phyloP scores from a whole-genome alignment of 2,888 invertebrate species.

The Netelia melanura region DNA sequence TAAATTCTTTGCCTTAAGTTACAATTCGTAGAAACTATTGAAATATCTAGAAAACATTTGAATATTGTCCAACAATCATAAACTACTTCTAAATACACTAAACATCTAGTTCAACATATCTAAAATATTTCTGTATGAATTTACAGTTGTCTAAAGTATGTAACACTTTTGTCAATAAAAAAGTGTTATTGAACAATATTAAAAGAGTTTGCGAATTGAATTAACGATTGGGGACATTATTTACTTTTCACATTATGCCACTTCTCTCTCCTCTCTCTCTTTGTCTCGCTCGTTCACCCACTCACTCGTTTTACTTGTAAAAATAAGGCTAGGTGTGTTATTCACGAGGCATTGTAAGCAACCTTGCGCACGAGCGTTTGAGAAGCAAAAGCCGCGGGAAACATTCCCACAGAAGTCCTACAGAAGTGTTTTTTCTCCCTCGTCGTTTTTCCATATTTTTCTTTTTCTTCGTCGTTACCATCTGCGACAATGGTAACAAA shows the following conservation, averaged over 20 bases:
- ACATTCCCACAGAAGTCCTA: slow-evolving; percentile 12
- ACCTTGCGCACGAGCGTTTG: slow-evolving; percentile 38
- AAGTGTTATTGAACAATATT: too few relatives aligned
- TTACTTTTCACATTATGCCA: neutral
- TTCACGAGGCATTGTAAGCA: slow-evolving; percentile 49
- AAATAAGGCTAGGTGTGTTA: slow-evolving; percentile 20
- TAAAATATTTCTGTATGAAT: too few relatives aligned
- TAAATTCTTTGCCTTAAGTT: slow-evolving; percentile 29
- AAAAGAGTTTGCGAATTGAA: neutral
- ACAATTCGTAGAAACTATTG: slow-evolving; percentile 17
- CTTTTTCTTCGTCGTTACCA: neutral
- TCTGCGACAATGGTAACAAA: slow-evolving; percentile 4
- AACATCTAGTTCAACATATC: too few relatives aligned
- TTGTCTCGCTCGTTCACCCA: neutral
- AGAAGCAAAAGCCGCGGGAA: slow-evolving; percentile 56
- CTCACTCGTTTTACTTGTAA: neutral
- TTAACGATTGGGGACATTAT: neutral
- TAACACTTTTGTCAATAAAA: too few relatives aligned
- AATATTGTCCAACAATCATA: too few relatives aligned
- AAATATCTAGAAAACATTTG: neutral
- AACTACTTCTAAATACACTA: too few relatives aligned
- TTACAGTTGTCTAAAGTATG: too few relatives aligned
- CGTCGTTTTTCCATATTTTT: slow-evolving; percentile 5
- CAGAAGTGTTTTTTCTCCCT: slow-evolving; percentile 26
- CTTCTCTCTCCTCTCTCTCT: neutral